Conservation (phyloP, 2,888 invertebrate species). For the Athripsodes cinereus region DNA sequence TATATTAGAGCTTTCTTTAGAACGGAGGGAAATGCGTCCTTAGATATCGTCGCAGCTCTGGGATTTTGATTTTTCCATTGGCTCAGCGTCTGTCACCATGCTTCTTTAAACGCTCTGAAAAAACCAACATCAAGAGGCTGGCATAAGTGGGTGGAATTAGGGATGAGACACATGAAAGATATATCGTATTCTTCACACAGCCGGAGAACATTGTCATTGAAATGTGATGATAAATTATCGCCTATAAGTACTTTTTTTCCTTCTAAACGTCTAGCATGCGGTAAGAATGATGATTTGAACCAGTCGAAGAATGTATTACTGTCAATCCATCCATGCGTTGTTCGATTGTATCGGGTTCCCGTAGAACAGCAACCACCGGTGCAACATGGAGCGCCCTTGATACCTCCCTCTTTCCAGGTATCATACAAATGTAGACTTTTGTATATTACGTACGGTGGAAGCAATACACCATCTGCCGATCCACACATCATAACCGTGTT, state of each 20-base stretch:
- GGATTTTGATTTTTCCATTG: conserved; percentile 5
- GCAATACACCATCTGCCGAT: not conserved
- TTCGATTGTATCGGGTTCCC: conserved; percentile 4
- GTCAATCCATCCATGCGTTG: conserved; percentile 4
- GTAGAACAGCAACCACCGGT: conserved; percentile 5
- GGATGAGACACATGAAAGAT: conserved; percentile 4
- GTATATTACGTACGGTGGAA: conserved; percentile 3
- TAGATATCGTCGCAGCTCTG: conserved; percentile 4
- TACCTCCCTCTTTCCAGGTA: conserved; percentile 5
- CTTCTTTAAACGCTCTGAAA: conserved; percentile 5
- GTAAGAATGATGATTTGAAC: conserved; percentile 5
- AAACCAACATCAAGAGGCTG: conserved; percentile 2
- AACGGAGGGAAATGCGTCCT: conserved; percentile 4
- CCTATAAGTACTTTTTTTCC: conserved; percentile 5
- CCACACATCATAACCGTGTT: not conserved
- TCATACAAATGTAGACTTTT: not conserved
- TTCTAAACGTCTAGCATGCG: conserved; percentile 3
- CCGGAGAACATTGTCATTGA: conserved; percentile 4
- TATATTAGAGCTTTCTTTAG: conserved; percentile 4
- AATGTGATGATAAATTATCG: conserved; percentile 5
- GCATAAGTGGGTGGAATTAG: conserved; percentile 2
- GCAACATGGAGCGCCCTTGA: conserved; percentile 5
- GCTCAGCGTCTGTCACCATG: conserved; percentile 4
- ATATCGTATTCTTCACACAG: conserved; percentile 5
- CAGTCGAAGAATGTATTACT: conserved; percentile 4